Evolutionary conservation across 37 sponge, comb jelly and placozoan genomes (phyloP).

Genomic region (Amphimedon queenslandica): DNA sequence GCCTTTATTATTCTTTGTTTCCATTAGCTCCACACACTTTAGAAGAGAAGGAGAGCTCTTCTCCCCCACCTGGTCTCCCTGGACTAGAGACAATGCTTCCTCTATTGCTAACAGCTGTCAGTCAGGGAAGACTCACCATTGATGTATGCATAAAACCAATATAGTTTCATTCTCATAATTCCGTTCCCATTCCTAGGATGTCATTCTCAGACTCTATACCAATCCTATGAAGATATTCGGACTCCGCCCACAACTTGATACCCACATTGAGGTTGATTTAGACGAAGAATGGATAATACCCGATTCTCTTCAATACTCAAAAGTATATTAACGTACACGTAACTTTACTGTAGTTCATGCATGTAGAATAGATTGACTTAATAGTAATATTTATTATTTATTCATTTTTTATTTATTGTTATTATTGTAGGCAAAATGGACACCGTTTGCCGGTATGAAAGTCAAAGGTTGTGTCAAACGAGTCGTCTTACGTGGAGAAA

Average conservation of each 20-base stretch:
- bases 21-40: slow-evolving; percentile 94
- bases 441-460: slow-evolving; percentile 97
- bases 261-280: slow-evolving; percentile 93
- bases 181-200: slow-evolving; percentile 70
- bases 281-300: slow-evolving; percentile 95
- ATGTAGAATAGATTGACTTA: neutral
- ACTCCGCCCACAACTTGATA: slow-evolving; percentile 83
- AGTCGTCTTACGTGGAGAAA: slow-evolving; percentile 88
- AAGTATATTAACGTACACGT: slow-evolving; percentile 3
- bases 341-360: neutral
- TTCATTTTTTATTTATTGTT: neutral
- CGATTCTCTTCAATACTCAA: slow-evolving; percentile 51
- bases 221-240: slow-evolving; percentile 95
- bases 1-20: neutral
- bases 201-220: slow-evolving; percentile 68
- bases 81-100: slow-evolving; percentile 98
- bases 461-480: slow-evolving; percentile 82
- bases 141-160: no score
- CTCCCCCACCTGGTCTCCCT: slow-evolving; percentile 94
- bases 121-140: slow-evolving; percentile 85
- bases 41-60: slow-evolving; percentile 80
- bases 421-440: slow-evolving; percentile 73
- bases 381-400: neutral
- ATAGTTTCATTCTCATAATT: neutral
- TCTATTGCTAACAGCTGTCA: slow-evolving; percentile 91